A percentile compares a stretch with the other conserved stretches of the same genome.
phyloP scores from a whole-genome alignment of 1,140 invertebrate genomes.

The Drosophila rhopaloa region DNA sequence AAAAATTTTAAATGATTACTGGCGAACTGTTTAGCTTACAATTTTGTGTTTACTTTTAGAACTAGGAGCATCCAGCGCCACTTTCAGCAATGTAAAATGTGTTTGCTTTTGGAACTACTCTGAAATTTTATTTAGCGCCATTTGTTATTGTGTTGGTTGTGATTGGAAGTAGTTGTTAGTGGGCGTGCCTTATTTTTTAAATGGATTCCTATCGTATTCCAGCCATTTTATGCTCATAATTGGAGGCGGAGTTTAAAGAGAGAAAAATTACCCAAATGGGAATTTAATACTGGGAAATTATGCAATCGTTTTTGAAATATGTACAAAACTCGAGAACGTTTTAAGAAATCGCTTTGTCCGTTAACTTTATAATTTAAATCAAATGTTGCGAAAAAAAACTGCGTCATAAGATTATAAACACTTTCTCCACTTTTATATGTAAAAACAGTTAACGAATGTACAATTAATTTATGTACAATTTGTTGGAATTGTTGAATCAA shows the following conservation, averaged over 20 bases:
- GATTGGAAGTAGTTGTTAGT: not conserved
- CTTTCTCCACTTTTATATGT: too few relatives aligned
- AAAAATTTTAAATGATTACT: too few relatives aligned
- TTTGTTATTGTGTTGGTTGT: not conserved
- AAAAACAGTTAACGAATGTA: too few relatives aligned
- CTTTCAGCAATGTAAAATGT: not conserved
- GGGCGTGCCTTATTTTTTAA: not conserved
- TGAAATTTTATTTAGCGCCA: not conserved
- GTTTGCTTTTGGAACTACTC: not conserved
- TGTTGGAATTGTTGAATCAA: too few relatives aligned
- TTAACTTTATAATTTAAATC: not conserved
- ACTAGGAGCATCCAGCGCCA: not conserved
- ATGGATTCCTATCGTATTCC: not conserved
- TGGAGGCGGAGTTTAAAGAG: conserved; percentile 49
- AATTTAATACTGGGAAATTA: conserved; percentile 14
- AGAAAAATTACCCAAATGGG: not conserved
- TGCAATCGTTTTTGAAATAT: not conserved
- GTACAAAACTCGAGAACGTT: not conserved
- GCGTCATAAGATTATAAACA: too few relatives aligned
- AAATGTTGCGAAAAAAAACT: too few relatives aligned
- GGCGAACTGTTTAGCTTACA: too few relatives aligned
- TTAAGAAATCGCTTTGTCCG: too few relatives aligned
- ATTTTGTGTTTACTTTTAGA: not conserved
- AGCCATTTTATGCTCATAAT: conserved; percentile 56
- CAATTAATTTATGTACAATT: too few relatives aligned